Evolutionary conservation across 2,797 vertebrate species (phyloP), one percentile per base, ranked within the genome.

Genomic region (Danio tinwini): DNA sequence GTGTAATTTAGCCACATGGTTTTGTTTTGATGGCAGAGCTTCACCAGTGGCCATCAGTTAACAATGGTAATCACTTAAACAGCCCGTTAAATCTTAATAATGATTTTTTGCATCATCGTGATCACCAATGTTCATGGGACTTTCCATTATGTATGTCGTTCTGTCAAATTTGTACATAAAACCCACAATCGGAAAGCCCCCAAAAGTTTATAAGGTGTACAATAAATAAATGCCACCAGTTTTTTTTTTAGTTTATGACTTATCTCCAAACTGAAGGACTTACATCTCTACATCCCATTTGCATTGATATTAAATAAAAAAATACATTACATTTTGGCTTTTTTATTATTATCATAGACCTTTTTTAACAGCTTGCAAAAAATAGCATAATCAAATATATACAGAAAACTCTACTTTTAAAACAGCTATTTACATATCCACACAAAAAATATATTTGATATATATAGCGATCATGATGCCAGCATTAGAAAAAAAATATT

Each of bases 401-500:
- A 89, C 84, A 89, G 87, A 88, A 83, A 89, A 78, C 81, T 93
- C 91, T 91, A 92, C 89, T 94, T 93, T 93, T 91, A 94, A 94
- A 94, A 93, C 88, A 82, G 49, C 14, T 86, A 88, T 93, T 91
- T 94, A 84, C 93, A 94, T 91, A 93, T 80, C 85, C 91, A 92
- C 92, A 93, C 91, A 89, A 89, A 84, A 84, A 88, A 86, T 83
- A 88, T 90, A 63, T 59, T 84, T 82, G 73, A 84, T 87, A 85
- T 62, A 85, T 62, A 80, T 81, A 85, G 89, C 90, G 90, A 91
- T 80, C 70, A 73, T 82, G 49, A 72, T 76, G 64, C 64, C 81
- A 44, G 62, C 73, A 64, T 76, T 56, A 69, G 17, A 81, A 81
- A 81, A 55, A 58, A 64, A 71, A 80, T 29, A 59, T 89, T 84